Evolutionary conservation across 37 sponge, comb jelly and placozoan genomes (phyloP), one percentile per base, ranked within the genome.

Genomic region (Spongilla lacustris): DNA sequence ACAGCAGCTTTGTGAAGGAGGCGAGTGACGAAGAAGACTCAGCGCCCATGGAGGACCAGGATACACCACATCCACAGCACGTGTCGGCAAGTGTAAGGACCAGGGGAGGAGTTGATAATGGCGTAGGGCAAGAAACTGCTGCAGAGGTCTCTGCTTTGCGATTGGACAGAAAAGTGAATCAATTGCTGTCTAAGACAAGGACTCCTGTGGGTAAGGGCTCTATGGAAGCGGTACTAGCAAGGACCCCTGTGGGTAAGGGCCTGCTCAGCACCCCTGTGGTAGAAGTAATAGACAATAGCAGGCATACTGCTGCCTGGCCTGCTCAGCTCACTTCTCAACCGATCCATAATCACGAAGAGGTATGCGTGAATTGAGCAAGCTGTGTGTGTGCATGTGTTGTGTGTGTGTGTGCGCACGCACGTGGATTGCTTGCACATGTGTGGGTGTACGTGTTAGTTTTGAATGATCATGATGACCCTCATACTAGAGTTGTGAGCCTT

Each of bases 371-470:
- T n/a, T n/a, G n/a, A n/a, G n/a, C n/a, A n/a, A n/a, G n/a, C n/a
- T 58, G 58, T 58, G 58, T 58, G 58, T 58, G 58, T 58, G 58
- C 11, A 17, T 58, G 58, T 58, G 58, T 58, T 58, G 58, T 58
- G 58, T 58, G 58, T 58, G 58, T 58, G 58, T 58, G 58, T 58
- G 58, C n/a, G n/a, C n/a, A n/a, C n/a, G n/a, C n/a, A n/a, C n/a
- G n/a, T n/a, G n/a, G n/a, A n/a, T n/a, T n/a, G n/a, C n/a, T n/a
- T n/a, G n/a, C n/a, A n/a, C n/a, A n/a, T 58, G 58, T 58, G 58
- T 58, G 58, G 4, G 58, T 14, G 19, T 6, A 1, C 19, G 14
- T 58, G 21, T 17, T 14, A 58, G 58, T 58, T n/a, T 58, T 58
- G 58, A 58, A 58, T 58, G 58, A 58, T 58, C 1, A 14, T 58